Base-by-base conservation (phyloP, 2,797 vertebrate species). In the Pseudochirops cupreus region DNA sequence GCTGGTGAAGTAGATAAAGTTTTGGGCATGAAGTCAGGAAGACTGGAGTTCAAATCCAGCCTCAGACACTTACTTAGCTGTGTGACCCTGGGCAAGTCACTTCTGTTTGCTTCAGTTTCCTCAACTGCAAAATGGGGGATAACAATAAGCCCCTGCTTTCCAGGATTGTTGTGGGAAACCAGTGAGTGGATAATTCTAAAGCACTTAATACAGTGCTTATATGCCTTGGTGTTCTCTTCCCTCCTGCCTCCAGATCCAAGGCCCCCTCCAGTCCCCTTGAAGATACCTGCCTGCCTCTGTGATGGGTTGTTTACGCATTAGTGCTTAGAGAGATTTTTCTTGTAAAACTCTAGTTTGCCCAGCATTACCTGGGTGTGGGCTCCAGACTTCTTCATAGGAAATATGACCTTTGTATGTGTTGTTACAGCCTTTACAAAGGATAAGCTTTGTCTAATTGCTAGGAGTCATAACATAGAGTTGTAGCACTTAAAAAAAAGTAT, bases 381-480 rank as follows among this genome's bases (percentile, higher is more conserved):
- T 92, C 74, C 94, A 92, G 92, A 94, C 31, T 94, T 74, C 67
- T 94, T 12, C 10, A 6, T 96, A 93, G 93, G 59, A 95, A 94
- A 93, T 93, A 90, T 28, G 29, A 94, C 58, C 95, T 97, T 55
- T 90, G 58, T 54, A 92, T 53, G 1, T 52, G 56, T 21, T 93
- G 28, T 93, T 82, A 82, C 92, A 95, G 90, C 94, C 92, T 39
- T 82, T 74, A 4, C 58, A 52, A 29, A 55, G 91, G 91, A 90
- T n/a, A 93, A 54, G 56, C 24, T 9, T 82, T 94, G 96, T 95
- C 74, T 53, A 82, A 82, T 46, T 82, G 39, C 74, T 46, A 46
- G 39, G 96, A 53, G 89, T 95, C 90, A 62, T 90, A 11, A 29
- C 58, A 50, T 56, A 21, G 1, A 52, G 31, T 29, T 31, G 26